Conservation (phyloP, 2,888 invertebrate species). For the Halocaridina rubra region DNA sequence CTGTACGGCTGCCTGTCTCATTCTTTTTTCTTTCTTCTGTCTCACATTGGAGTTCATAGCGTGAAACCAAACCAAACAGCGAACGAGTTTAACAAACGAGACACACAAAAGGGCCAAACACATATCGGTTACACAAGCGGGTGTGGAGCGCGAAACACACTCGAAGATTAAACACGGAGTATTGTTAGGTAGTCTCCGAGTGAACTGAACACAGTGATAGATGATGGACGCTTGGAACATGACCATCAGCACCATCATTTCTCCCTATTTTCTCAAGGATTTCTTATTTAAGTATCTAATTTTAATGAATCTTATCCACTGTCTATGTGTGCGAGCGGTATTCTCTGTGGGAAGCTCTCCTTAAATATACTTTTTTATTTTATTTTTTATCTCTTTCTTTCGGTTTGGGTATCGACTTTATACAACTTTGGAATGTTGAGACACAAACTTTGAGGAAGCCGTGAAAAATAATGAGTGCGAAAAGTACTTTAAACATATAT, state of each 20-base stretch:
- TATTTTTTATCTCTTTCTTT: too few relatives aligned
- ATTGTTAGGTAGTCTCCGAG: constrained; percentile 21
- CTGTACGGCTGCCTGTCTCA: not conserved
- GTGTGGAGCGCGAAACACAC: constrained; percentile 44
- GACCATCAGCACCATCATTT: constrained; percentile 9
- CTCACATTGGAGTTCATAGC: not conserved
- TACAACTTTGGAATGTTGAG: too few relatives aligned
- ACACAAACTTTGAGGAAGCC: not conserved
- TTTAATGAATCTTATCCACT: not conserved
- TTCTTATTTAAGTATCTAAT: constrained; percentile 32
- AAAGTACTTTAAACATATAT: too few relatives aligned
- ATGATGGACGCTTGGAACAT: not conserved
- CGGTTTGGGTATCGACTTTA: not conserved
- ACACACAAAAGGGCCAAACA: constrained; percentile 46
- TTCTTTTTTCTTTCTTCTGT: not conserved
- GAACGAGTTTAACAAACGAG: constrained; percentile 46
- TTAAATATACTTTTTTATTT: too few relatives aligned
- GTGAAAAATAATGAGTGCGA: not conserved
- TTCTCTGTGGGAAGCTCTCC: too few relatives aligned
- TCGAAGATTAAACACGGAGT: constrained; percentile 38
- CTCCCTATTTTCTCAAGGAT: constrained; percentile 27
- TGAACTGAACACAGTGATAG: constrained; percentile 13
- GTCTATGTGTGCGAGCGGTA: not conserved
- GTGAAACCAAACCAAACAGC: constrained; percentile 41
- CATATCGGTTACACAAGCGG: constrained; percentile 42